Conservation (phyloP, 2,888 invertebrate genomes). For the Diplolepis rosae region DNA sequence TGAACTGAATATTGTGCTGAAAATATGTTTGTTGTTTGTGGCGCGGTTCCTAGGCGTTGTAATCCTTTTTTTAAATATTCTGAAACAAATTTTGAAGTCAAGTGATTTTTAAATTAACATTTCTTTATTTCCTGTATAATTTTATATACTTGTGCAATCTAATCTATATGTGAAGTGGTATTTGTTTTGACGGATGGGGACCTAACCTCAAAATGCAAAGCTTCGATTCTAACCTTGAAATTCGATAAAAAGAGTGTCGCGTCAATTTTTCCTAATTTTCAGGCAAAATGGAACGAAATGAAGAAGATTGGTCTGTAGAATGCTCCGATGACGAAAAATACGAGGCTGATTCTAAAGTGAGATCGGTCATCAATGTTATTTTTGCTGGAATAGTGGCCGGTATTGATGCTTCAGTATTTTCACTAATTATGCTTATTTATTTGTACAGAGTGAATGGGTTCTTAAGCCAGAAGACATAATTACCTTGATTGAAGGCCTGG, state of each 20-base stretch:
- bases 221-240: not conserved
- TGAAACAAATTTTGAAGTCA: not conserved
- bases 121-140: not conserved
- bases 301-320: slow-evolving; percentile 79
- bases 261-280: not conserved
- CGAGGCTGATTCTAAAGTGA: slow-evolving; percentile 65
- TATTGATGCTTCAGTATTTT: not conserved
- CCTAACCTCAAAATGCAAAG: slow-evolving; percentile 15
- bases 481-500: slow-evolving; percentile 82
- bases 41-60: not conserved
- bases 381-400: not conserved
- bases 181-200: slow-evolving; percentile 36
- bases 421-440: not conserved
- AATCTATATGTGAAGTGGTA: not conserved
- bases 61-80: not conserved
- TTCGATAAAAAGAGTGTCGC: not conserved
- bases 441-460: slow-evolving; percentile 75
- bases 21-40: not conserved
- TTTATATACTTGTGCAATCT: not conserved
- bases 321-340: slow-evolving; percentile 81
- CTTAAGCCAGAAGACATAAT: slow-evolving; percentile 83
- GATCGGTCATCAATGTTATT: not conserved
- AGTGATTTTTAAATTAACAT: not conserved
- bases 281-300: slow-evolving; percentile 67
- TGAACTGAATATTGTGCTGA: too few species aligned